phyloP scores from a whole-genome alignment of 2,797 vertebrate genomes.

The Phrynocephalus vlangalii region DNA sequence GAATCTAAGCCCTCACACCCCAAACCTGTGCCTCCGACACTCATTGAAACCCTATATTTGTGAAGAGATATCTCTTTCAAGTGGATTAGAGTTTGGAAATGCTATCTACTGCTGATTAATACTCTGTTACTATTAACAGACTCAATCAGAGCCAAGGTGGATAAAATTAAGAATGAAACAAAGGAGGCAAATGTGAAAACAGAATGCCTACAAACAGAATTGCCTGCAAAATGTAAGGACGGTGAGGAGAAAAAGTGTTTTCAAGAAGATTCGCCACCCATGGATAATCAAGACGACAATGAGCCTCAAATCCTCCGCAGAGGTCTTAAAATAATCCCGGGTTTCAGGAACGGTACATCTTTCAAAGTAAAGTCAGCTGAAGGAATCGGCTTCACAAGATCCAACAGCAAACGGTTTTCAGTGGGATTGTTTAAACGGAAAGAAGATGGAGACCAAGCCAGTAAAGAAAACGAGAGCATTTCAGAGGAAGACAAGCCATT shows the following conservation, averaged over 20 bases:
- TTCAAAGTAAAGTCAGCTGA: neutral
- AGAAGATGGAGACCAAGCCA: rapidly evolving
- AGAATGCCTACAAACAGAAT: neutral
- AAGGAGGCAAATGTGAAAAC: neutral
- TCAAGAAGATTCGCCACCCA: neutral
- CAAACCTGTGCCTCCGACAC: too few species aligned
- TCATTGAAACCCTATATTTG: too few species aligned
- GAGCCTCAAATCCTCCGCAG: neutral
- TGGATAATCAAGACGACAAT: neutral
- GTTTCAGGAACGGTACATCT: neutral
- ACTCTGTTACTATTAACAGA: neutral
- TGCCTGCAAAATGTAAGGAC: neutral
- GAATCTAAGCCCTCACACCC: too few species aligned
- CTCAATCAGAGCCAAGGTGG: neutral
- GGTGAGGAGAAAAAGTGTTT: neutral
- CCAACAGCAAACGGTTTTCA: neutral
- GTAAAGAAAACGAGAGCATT: neutral
- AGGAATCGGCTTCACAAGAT: conserved; percentile 24
- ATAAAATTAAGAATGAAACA: neutral
- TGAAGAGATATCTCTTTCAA: too few species aligned
- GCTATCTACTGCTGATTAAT: too few species aligned
- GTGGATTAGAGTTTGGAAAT: too few species aligned
- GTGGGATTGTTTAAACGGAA: neutral
- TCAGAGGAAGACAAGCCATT: neutral
- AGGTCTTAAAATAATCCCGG: neutral